Evolutionary conservation across 2,888 invertebrate genomes (phyloP), one percentile per base, ranked within the genome.

Genomic region (Eristalinus aeneus): DNA sequence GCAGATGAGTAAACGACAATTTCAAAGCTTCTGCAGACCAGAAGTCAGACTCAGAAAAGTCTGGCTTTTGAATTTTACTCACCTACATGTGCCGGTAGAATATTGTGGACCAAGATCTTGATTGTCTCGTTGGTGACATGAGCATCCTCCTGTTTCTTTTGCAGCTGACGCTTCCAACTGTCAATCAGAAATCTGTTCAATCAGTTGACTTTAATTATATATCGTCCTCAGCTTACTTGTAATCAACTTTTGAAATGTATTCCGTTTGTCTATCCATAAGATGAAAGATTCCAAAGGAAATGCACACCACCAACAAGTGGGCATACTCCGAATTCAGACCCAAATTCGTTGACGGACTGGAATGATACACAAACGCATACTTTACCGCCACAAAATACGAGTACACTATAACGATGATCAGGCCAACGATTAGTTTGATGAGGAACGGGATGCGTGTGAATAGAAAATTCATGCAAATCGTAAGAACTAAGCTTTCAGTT

Each of bases 61-160:
- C n/a, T n/a, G n/a, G n/a, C n/a, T n/a, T n/a, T n/a, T n/a, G n/a
- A n/a, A 10, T 10, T 23, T 6, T 9, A 91, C 94, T 90, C 92
- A 97, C 97, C 98, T 88, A 99, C 98, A 92, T 98, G 98, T 22
- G 95, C 95, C 0, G 99, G 99, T 53, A 99, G 93, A 90, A 99
- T 98, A 91, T 99, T 99, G 90, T 97, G 96, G 53, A 99, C 94
- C 46, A 99, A 93, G 92, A 97, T 95, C 89, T 96, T 97, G 92
- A 98, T 98, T 0, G 98, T 96, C 89, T 95, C 95, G 88, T 97
- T 95, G 91, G 96, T 97, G n/a, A 95, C 95, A 89, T 96, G 95
- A 0, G 97, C 97, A 92, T 98, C 96, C 88, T 96, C 95, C 92
- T 97, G 97, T 90, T 98, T 98, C 88, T 95, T 95, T 89, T 96